Conservation (phyloP, 2,888 invertebrate genomes). For the Ferrisia virgata region DNA sequence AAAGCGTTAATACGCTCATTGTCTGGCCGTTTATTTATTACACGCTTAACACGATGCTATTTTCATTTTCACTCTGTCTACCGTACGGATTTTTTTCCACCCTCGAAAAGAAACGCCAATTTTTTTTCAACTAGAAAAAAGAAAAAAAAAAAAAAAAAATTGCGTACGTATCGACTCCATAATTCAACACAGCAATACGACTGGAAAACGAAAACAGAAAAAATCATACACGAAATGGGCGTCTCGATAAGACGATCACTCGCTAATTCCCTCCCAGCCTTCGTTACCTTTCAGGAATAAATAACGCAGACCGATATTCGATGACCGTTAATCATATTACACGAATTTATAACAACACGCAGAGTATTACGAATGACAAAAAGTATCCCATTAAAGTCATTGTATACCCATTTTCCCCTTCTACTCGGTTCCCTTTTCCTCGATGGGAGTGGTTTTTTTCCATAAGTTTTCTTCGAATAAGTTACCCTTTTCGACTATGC, state of each 20-base stretch:
- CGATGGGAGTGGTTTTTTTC: neutral
- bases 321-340: neutral
- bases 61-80: neutral
- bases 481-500: neutral
- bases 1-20: neutral
- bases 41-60: neutral
- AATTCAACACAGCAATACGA: neutral
- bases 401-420: neutral
- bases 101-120: neutral
- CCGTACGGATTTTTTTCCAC: neutral
- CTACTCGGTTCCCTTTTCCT: neutral
- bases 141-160: neutral
- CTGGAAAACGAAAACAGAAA: neutral
- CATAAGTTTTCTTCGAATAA: neutral
- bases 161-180: neutral
- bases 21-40: neutral
- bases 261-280: neutral
- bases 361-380: neutral
- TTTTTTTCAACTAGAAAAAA: no score
- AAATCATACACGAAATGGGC: neutral
- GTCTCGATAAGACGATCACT: neutral
- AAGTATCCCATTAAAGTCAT: neutral
- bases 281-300: neutral
- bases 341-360: no score
- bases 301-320: neutral